These are phyloP conservation scores for Pristiophorus japonicus DNA, from an alignment of 2,113 vertebrate genomes.

Conservation along the genomic window DNA sequence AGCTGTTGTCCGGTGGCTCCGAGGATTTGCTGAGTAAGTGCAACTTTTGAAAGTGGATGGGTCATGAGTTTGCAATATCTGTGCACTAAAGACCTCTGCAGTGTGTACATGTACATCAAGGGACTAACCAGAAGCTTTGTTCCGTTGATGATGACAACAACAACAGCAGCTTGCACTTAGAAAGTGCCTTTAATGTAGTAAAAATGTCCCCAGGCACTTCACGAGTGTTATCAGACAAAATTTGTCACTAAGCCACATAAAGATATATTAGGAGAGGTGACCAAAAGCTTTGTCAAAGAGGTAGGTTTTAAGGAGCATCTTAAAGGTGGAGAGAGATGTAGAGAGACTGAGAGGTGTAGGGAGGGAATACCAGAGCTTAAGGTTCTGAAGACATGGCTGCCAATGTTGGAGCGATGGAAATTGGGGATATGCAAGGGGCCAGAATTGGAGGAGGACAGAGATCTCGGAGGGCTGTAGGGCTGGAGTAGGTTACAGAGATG, in stretches of 20 bases:
- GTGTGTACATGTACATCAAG: background rate
- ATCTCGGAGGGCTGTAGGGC: background rate
- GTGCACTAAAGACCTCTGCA: background rate
- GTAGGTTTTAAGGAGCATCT: background rate
- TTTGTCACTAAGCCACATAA: background rate
- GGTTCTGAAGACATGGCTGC: background rate
- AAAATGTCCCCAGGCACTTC: background rate
- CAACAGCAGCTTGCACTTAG: background rate
- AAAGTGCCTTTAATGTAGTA: background rate
- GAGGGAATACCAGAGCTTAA: background rate
- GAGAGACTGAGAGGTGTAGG: background rate
- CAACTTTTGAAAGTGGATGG: background rate
- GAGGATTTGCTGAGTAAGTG: conserved; percentile 86
- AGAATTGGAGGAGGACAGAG: background rate
- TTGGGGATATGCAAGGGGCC: background rate
- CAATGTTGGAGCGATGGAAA: background rate
- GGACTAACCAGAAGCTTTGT: background rate
- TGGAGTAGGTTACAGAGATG: background rate
- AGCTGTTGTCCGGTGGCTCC: conserved; percentile 86
- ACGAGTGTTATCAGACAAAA: background rate
- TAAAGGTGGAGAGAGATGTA: too few species aligned
- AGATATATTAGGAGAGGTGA: background rate
- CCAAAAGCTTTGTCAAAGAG: background rate
- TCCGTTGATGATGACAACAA: background rate
- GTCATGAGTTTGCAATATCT: background rate